Conservation (phyloP, 2,113 vertebrate species). For the Datnioides undecimradiatus region DNA sequence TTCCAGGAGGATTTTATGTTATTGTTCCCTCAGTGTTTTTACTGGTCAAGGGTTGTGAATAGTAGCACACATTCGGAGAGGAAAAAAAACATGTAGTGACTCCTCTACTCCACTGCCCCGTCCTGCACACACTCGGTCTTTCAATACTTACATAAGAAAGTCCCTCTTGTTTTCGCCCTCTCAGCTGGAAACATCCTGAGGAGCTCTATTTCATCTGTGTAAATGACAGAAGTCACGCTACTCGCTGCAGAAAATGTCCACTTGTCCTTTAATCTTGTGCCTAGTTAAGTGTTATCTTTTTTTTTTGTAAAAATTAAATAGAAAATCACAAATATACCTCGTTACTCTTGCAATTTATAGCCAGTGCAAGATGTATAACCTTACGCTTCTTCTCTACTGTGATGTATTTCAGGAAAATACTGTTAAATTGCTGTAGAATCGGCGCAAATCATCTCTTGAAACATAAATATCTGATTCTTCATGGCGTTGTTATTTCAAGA, state of each 20-base stretch:
- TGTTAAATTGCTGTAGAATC: neutral
- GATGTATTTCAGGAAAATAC: neutral
- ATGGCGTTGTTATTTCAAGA: neutral
- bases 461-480: neutral
- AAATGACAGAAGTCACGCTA: constrained; percentile 10
- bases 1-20: neutral
- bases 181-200: constrained; percentile 21
- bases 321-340: neutral
- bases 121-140: neutral
- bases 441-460: neutral
- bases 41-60: constrained; percentile 5
- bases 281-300: neutral
- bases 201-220: constrained; percentile 1
- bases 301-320: neutral
- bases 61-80: neutral
- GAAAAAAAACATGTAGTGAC: neutral
- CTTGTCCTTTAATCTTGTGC: neutral
- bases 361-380: too few species aligned
- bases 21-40: constrained; percentile 32
- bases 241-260: neutral
- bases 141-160: constrained; percentile 26
- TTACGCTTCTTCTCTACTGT: neutral
- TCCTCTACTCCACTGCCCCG: neutral
- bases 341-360: neutral
- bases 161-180: constrained; percentile 29